Base-by-base conservation (phyloP, 2,888 invertebrate species). In the Blera fallax region DNA sequence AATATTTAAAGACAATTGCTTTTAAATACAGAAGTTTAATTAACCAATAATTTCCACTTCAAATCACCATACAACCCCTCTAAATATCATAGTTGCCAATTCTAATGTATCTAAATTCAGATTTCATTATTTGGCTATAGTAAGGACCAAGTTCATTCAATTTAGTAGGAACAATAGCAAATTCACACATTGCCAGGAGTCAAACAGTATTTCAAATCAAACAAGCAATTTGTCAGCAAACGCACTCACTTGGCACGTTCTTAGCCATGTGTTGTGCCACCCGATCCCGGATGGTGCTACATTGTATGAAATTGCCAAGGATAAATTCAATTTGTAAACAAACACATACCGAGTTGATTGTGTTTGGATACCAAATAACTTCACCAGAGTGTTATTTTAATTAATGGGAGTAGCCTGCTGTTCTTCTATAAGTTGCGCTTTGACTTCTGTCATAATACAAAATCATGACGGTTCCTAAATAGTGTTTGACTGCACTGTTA, bases 161-260 rank as follows among this genome's bases (percentile, higher is more conserved):
- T 14, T 40, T 14, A 0, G 1, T 14, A 3, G 14, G 14, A 40
- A 40, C 14, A 21, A 48, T 62, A 29, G 27, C 29, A 45, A 45
- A 32, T 29, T 62, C 62, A 45, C 16, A 45, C 29, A 45, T 45
- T 43, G 16, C 45, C 45, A 45, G 14, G 11, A 29, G 45, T 16
- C 43, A 62, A 62, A 62, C 45, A 62, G 40, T 18, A 62, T 45
- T 62, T 29, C 62, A 62, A 45, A 27, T 45, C 43, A 45, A 62
- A 62, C 62, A 45, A 32, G 62, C 45, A 62, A 45, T 45, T 29
- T 45, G 43, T 45, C 62, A 27, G 43, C 16, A 27, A 62, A 29
- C 16, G 62, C 43, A 62, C 29, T 62, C 43, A 45, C 16, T 62
- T 43, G 62, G 62, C 62, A 62, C 24, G 24, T 29, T 62, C 24